phyloP scores from a whole-genome alignment of 2,888 invertebrate species.

The Scaptomyza cyrtandrae region DNA sequence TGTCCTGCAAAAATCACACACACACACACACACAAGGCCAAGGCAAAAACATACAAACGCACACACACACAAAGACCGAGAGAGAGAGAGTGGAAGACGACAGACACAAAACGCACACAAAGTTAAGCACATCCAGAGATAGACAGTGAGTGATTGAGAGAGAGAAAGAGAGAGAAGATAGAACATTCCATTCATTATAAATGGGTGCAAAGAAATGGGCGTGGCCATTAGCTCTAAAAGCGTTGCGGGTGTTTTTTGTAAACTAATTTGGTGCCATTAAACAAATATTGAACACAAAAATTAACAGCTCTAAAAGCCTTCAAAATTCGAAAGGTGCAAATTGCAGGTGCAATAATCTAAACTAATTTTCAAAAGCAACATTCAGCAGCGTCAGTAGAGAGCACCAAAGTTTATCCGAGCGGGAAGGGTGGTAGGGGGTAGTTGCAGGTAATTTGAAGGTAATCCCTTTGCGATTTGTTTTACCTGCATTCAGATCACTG shows the following conservation, averaged over 20 bases:
- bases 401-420: conserved; percentile 22
- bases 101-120: conserved; percentile 28
- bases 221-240: conserved; percentile 60
- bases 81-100: conserved; percentile 23
- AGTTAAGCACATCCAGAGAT: conserved; percentile 49
- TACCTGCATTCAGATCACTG: conserved; percentile 96
- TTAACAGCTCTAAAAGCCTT: conserved; percentile 38
- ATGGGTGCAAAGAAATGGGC: conserved; percentile 16
- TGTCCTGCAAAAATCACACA: conserved; percentile 62
- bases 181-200: conserved; percentile 53
- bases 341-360: conserved; percentile 33
- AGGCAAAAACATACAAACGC: conserved; percentile 35
- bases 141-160: conserved; percentile 1
- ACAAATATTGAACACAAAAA: conserved; percentile 5
- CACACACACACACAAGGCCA: conserved; percentile 17
- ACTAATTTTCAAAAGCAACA: conserved; percentile 39
- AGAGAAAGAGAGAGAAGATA: conserved; percentile 42
- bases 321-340: conserved; percentile 20
- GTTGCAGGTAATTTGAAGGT: neutral
- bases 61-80: conserved; percentile 41
- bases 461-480: conserved; percentile 58
- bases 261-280: conserved; percentile 55
- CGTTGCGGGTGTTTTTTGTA: conserved; percentile 57
- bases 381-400: conserved; percentile 27
- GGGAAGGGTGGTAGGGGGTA: conserved; percentile 13